phyloP scores from a whole-genome alignment of 1,140 invertebrate genomes.

The Archegozetes longisetosus region DNA sequence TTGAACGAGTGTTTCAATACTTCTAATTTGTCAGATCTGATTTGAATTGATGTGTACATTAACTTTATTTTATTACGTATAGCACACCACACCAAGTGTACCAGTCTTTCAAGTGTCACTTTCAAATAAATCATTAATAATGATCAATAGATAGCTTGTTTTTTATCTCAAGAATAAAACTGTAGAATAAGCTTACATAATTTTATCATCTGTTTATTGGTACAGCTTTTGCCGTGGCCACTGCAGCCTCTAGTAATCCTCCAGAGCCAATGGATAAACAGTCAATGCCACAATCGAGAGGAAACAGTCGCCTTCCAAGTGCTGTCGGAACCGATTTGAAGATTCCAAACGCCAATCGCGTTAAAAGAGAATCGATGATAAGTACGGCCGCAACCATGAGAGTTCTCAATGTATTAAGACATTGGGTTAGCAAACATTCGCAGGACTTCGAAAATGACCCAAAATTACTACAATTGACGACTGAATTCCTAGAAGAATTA shows the following conservation, averaged over 20 bases:
- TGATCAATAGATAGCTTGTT: too few relatives aligned
- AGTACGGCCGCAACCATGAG: conserved; percentile 83
- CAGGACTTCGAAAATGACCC: conserved; percentile 70
- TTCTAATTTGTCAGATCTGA: too few relatives aligned
- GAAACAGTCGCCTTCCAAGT: conserved; percentile 28
- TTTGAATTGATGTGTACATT: too few relatives aligned
- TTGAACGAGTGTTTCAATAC: too few relatives aligned
- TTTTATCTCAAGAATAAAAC: too few relatives aligned
- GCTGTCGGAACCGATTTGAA: conserved; percentile 29
- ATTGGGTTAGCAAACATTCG: conserved; percentile 52
- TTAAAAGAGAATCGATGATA: conserved; percentile 62
- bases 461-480: conserved; percentile 54
- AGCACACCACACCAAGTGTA: too few relatives aligned
- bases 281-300: conserved; percentile 17
- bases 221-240: conserved; percentile 71
- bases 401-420: conserved; percentile 70
- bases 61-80: too few relatives aligned
- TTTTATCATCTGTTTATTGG: too few relatives aligned
- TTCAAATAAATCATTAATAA: too few relatives aligned
- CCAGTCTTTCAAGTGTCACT: too few relatives aligned
- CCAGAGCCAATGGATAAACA: conserved; percentile 7
- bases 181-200: too few relatives aligned
- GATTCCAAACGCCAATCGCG: conserved; percentile 23
- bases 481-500: conserved; percentile 76
- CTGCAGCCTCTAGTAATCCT: conserved; percentile 49